Evolutionary conservation across 2,113 vertebrate species (phyloP), one percentile per base, ranked within the genome.

Genomic region (Alethe diademata): DNA sequence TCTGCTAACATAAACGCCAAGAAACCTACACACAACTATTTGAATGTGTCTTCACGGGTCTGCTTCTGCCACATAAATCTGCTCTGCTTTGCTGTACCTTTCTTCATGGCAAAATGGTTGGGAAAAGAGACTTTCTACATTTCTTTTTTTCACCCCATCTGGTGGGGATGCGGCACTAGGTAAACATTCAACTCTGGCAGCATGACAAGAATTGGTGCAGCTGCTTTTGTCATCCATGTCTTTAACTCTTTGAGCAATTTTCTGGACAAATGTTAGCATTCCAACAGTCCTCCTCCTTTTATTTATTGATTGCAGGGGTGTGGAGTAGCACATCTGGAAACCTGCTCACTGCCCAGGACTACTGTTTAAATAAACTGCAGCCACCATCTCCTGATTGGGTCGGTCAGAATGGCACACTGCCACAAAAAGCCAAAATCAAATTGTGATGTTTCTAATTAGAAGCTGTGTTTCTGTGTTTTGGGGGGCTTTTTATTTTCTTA

Each of bases 181-280:
- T 95, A 95, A 97, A 94, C 95, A 96, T 88, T 95, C 65, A 26
- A 5, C 54, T 76, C 81, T 97, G 96, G 97, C 96, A 96, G 35
- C 14, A 1, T 90, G 96, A 92, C 95, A 96, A 93, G 91, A 93
- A 82, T 61, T 71, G 81, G 80, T 92, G 78, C 84, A 69, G 82
- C 92, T 11, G 43, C 94, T 98, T 97, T 97, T 96, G 96, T 97
- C 95, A 78, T 94, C 72, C 10, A 1, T 57, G 57, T 88, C 88
- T 94, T 96, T 95, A 96, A 94, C 91, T 91, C 82, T 96, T 95
- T 94, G 86, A 96, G 94, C 78, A 66, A 80, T 94, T 95, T 97
- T 97, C 95, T 96, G 87, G 88, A 96, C 94, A 96, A 95, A 96
- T 95, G 82, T 96, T 97, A 92, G 84, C 95, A 95, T 96, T 97